Evolutionary conservation across 2,888 invertebrate species (phyloP), one percentile per base, ranked within the genome.

Genomic region (Desoria tigrina): DNA sequence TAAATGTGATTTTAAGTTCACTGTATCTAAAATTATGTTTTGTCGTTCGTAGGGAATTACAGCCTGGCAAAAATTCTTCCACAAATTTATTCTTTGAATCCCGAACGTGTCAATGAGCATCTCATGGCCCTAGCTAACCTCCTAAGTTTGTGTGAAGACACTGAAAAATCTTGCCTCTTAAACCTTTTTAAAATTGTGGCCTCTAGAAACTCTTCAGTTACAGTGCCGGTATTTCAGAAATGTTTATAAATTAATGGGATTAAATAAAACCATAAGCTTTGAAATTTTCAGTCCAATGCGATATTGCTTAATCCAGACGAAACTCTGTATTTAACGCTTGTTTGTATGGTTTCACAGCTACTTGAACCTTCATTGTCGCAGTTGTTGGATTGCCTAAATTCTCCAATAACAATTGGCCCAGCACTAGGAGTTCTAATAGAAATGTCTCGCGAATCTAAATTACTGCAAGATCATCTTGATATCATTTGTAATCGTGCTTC

Each of bases 31-130:
- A n/a, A n/a, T n/a, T n/a, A n/a, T n/a, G n/a, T n/a, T n/a, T n/a
- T n/a, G n/a, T n/a, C n/a, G n/a, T 32, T 32, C 16, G 16, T n/a
- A 45, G 45, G 45, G n/a, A 95, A 95, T 82, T 92, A 91, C 80
- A 88, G 90, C 0, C 82, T 96, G 24, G 89, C 92, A 71, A 85
- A 93, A 57, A 93, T 95, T 42, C 84, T 96, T 69, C 92, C 93
- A 0, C 93, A 92, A 81, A 87, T 95, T 42, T 95, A 94, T 80
- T 88, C 89, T 77, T 90, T 94, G 23, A 91, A 93, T 54, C 89
- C 89, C 1, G 90, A 91, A 77, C 89, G 92, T 0, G 86, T 95
- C 24, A 88, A 92, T 76, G 90, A 90, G 6, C 91, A 93, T 80
- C 87, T 92, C 1, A 86, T 90, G 79, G 88, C 90, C 1, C 82